A percentile compares a stretch with the other conserved stretches of the same genome.
Conservation (phyloP, 2,797 vertebrate genomes). For the Phrynocephalus vlangalii region DNA sequence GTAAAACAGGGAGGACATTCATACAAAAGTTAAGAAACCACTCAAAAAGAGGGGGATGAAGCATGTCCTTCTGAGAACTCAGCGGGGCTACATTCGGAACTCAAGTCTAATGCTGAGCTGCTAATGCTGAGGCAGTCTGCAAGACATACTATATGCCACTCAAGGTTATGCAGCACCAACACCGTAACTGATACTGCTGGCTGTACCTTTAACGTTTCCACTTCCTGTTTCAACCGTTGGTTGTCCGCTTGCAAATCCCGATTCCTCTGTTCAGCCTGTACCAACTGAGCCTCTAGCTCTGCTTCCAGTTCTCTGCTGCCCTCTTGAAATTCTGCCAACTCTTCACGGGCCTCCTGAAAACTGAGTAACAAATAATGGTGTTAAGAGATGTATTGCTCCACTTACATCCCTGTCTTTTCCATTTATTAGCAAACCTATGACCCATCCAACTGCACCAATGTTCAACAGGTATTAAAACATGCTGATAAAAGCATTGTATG, state of each 20-base stretch:
- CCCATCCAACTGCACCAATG: not conserved
- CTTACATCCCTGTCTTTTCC: constrained; percentile 28
- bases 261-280: constrained; percentile 93
- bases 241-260: constrained; percentile 94
- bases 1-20: no score
- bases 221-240: constrained; percentile 92
- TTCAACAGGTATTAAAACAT: not conserved
- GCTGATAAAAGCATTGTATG: not conserved
- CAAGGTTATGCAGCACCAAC: not conserved
- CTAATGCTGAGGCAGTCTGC: not conserved
- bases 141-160: not conserved
- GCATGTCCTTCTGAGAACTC: no score
- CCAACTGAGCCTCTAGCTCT: constrained; percentile 94
- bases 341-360: constrained; percentile 94
- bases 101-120: no score
- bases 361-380: constrained; percentile 71
- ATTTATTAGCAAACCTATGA: not conserved
- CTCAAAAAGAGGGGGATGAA: no score
- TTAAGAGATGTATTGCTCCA: not conserved
- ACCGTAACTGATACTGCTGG: not conserved
- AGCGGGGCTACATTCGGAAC: no score
- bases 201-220: constrained; percentile 90
- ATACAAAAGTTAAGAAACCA: no score
- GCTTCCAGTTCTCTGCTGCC: constrained; percentile 97
- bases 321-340: constrained; percentile 97